Evolutionary conservation across 2,113 vertebrate genomes (phyloP).

Genomic region (Rhea americana): DNA sequence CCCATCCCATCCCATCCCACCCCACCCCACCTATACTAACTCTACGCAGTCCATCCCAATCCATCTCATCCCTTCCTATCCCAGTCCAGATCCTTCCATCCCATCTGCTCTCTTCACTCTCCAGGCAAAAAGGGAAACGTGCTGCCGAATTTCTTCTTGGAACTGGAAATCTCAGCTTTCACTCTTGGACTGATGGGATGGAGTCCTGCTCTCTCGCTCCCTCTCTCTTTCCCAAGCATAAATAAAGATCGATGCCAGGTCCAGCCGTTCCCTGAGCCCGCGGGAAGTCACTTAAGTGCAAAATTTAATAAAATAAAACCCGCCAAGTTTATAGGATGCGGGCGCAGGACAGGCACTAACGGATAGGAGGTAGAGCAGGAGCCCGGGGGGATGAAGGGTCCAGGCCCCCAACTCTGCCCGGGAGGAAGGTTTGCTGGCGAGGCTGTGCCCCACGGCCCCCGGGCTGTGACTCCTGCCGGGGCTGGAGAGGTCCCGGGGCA

Average conservation of each 20-base stretch:
- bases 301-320: background rate
- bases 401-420: no score
- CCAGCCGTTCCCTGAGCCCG: background rate
- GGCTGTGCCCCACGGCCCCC: no score
- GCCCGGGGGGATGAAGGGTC: fast-evolving
- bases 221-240: background rate
- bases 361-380: background rate
- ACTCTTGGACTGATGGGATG: background rate
- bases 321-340: background rate
- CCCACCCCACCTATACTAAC: background rate
- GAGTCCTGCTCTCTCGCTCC: background rate
- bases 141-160: background rate
- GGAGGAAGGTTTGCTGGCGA: no score
- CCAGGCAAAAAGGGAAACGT: background rate
- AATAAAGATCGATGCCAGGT: background rate
- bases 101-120: background rate
- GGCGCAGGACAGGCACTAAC: background rate
- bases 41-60: no score
- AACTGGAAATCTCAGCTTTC: background rate
- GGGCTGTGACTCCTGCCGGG: no score
- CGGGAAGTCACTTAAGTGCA: background rate
- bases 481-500: background rate
- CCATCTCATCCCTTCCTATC: no score
- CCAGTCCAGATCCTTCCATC: background rate
- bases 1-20: background rate